Percentiles rank a stretch among this genome's conserved stretches.
These are phyloP conservation scores for Pantherophis alleghaniensis DNA, from an alignment of 2,797 vertebrate genomes.

Conservation along the genomic window DNA sequence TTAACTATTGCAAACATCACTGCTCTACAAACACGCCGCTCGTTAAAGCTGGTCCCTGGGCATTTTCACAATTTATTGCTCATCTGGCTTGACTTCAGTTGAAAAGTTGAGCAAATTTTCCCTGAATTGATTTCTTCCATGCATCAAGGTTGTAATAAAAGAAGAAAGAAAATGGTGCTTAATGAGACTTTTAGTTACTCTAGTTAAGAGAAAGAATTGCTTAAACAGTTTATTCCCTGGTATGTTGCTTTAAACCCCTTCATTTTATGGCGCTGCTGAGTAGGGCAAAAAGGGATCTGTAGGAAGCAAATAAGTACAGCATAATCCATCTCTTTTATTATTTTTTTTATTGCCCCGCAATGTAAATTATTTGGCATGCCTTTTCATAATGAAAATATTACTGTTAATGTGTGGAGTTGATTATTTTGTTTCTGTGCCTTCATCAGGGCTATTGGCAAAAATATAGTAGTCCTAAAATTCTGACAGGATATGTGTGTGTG, in stretches of 20 bases:
- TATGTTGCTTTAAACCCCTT: not conserved
- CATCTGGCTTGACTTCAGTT: not conserved
- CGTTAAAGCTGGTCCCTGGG: not conserved
- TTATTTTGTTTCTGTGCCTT: not conserved
- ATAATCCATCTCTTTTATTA: conserved; percentile 25
- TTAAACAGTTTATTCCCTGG: not conserved
- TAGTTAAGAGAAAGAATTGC: not conserved
- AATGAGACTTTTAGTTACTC: not conserved
- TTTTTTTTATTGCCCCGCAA: not conserved
- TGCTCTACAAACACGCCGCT: not conserved
- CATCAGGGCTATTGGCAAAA: not conserved
- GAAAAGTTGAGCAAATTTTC: not conserved
- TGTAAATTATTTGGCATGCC: not conserved
- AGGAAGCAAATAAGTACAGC: not conserved
- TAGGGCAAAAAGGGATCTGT: conserved; percentile 19
- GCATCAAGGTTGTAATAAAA: not conserved
- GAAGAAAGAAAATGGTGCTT: not conserved
- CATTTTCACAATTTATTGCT: not conserved
- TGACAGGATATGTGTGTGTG: too few species aligned
- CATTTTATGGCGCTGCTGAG: not conserved
- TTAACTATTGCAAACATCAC: not conserved
- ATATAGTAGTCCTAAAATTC: not conserved
- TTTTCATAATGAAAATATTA: not conserved
- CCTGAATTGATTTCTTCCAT: not conserved
- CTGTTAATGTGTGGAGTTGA: not conserved